Base-by-base conservation (phyloP, 2,888 invertebrate species). In the Plemyria rubiginata region DNA sequence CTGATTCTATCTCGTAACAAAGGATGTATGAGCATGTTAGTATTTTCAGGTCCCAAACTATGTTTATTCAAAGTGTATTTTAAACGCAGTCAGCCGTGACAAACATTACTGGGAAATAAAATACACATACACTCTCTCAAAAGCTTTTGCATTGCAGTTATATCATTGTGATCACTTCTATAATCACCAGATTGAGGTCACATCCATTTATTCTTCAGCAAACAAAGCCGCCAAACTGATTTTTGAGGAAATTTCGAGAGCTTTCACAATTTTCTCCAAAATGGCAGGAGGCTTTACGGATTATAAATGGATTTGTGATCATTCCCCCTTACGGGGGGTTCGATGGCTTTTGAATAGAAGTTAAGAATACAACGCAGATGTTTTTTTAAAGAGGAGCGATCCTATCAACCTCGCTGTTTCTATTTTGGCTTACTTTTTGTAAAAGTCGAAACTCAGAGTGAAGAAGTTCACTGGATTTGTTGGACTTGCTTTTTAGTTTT, bases 131-230 rank as follows among this genome's bases (percentile, higher is more conserved):
- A 32, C 22, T 22, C 22, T 2, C 22, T 22, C 22, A 22, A 22
- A 22, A 22, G 22, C 22, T 22, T 22, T 22, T 3, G 22, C 8
- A 32, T 32, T 8, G 7, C 7, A 32, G 4, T 6, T 1, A 32
- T 32, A 32, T 32, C 8, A 32, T 8, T 32, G 32, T 32, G 32
- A 38, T 38, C 11, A 38, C 36, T 38, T 38, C 9, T 38, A 13
- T 6, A 13, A 41, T 0, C 7, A n/a, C 46, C 2, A 46, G 76
- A 80, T 78, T 74, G 71, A 76, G 73, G 68, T 69, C 76, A 68
- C 76, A 68, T 75, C 76, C 81, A 83, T 85, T 82, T 81, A 80
- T 84, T 77, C 70, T 73, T 74, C 74, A 72, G 67, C 57, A 70
- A 75, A 76, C 73, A 70, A 74, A 71, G 71, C 71, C 69, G 67